Conservation (phyloP, 2,888 invertebrate genomes). For the Phoronis australis region DNA sequence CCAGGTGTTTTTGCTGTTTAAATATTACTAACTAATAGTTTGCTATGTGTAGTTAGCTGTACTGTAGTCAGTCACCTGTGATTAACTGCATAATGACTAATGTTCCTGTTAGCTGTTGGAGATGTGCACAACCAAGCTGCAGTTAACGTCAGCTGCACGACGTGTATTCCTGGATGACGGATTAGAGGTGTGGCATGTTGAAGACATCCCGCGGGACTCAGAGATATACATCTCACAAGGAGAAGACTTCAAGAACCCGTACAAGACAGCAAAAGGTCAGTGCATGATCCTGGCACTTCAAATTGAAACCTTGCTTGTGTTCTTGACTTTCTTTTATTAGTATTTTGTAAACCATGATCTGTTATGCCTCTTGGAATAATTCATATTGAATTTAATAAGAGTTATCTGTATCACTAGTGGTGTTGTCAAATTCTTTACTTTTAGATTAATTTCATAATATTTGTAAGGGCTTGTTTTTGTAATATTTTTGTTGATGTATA, state of each 20-base stretch:
- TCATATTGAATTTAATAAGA: too few species aligned
- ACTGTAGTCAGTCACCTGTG: too few species aligned
- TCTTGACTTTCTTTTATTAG: not conserved
- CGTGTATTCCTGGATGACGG: slow-evolving; percentile 49
- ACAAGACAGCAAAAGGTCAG: slow-evolving; percentile 38
- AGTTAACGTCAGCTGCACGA: slow-evolving; percentile 44
- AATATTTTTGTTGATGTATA: too few species aligned
- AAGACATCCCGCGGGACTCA: slow-evolving; percentile 35
- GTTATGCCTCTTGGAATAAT: too few species aligned
- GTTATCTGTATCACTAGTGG: too few species aligned
- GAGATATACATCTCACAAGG: slow-evolving; percentile 48
- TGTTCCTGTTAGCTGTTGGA: slow-evolving; percentile 47
- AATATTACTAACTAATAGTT: too few species aligned
- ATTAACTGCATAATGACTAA: too few species aligned
- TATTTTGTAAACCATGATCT: not conserved
- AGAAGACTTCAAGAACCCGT: slow-evolving; percentile 46
- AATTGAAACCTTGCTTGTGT: not conserved
- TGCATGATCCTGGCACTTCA: not conserved
- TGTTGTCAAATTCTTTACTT: too few species aligned
- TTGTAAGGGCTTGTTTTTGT: too few species aligned
- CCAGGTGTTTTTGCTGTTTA: too few species aligned
- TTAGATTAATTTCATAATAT: too few species aligned
- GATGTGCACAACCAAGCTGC: slow-evolving; percentile 43
- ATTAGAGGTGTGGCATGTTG: slow-evolving; percentile 35
- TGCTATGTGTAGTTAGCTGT: too few species aligned